A percentile compares a stretch with the other conserved stretches of the same genome.
phyloP scores from a whole-genome alignment of 2,888 invertebrate genomes.

The Limenitis camilla region DNA sequence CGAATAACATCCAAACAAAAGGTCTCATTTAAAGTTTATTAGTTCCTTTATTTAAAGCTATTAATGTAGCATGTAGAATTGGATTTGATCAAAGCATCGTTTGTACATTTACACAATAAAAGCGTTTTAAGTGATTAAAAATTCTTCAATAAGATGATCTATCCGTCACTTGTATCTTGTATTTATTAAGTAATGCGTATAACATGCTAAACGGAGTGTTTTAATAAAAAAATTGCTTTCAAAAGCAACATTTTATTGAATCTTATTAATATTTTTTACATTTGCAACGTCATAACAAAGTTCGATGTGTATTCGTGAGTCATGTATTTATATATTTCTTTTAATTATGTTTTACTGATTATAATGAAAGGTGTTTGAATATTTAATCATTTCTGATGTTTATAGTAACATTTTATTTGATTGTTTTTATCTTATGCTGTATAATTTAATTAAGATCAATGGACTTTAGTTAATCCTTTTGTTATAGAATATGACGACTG shows the following conservation, averaged over 20 bases:
- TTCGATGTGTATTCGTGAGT: too few relatives aligned
- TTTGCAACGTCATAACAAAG: not conserved
- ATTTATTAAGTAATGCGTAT: conserved; percentile 6
- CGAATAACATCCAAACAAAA: conserved; percentile 14
- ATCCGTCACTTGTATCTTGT: conserved; percentile 6
- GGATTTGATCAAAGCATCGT: not conserved
- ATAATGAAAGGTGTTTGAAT: too few relatives aligned
- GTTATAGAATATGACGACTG: conserved; percentile 85
- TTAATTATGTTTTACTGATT: too few relatives aligned
- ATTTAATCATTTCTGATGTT: too few relatives aligned
- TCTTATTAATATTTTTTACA: not conserved
- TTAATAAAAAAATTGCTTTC: conserved; percentile 1
- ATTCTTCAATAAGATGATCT: conserved; percentile 1
- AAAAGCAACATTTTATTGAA: too few relatives aligned
- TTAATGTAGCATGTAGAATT: conserved; percentile 1
- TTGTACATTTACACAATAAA: not conserved
- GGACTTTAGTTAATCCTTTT: not conserved
- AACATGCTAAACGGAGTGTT: not conserved
- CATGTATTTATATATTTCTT: too few relatives aligned
- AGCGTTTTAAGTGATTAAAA: not conserved
- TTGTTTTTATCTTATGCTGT: too few relatives aligned
- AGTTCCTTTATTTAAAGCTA: not conserved
- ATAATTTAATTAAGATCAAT: too few relatives aligned
- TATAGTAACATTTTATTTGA: too few relatives aligned
- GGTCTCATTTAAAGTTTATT: conserved; percentile 12